These are phyloP conservation scores for Melitaea cinxia DNA, from an alignment of 1,140 invertebrate genomes.

Conservation along the genomic window DNA sequence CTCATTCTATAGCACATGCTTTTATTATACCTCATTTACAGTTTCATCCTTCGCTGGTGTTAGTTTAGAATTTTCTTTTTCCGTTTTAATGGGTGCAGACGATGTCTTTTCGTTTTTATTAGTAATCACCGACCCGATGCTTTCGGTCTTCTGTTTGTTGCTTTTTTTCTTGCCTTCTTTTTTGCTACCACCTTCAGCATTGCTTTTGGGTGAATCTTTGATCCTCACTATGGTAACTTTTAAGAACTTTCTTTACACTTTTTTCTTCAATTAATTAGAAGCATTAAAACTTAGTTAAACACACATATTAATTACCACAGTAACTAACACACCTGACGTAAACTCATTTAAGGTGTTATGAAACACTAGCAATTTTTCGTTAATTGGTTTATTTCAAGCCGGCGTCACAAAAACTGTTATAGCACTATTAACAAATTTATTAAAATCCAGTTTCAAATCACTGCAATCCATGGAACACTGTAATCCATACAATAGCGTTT, in stretches of 20 bases:
- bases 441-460: constrained; percentile 43
- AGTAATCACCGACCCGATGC: constrained; percentile 61
- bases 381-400: constrained; percentile 27
- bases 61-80: constrained; percentile 60
- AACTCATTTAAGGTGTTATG: constrained; percentile 16
- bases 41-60: constrained; percentile 53
- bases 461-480: constrained; percentile 78
- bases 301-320: neutral
- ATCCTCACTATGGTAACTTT: constrained; percentile 82
- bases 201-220: constrained; percentile 80
- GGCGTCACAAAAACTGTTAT: constrained; percentile 30
- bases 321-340: neutral
- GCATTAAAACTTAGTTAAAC: constrained; percentile 9
- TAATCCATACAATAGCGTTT: constrained; percentile 60
- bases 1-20: no score
- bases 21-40: constrained; percentile 55
- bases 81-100: constrained; percentile 51
- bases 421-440: constrained; percentile 35
- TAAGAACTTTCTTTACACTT: constrained; percentile 43
- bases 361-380: constrained; percentile 24
- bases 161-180: constrained; percentile 82
- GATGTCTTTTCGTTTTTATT: constrained; percentile 59
- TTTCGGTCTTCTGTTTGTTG: constrained; percentile 72
- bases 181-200: constrained; percentile 80
- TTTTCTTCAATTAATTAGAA: constrained; percentile 10